phyloP scores from a whole-genome alignment of 2,113 vertebrate genomes.

The Ahaetulla prasina region DNA sequence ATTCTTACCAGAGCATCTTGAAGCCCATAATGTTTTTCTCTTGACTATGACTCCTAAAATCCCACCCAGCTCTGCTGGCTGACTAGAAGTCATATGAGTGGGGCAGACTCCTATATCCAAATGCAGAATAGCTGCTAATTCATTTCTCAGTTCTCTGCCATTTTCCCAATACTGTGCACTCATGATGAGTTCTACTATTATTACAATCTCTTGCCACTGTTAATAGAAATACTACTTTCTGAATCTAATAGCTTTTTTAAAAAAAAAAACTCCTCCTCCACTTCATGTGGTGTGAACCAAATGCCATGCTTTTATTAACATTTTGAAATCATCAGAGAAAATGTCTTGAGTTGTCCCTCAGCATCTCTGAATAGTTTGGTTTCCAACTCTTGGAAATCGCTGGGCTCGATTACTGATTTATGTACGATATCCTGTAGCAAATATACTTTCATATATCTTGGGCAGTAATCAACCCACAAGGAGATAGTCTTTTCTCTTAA shows the following conservation, averaged over 20 bases:
- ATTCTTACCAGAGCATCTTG: neutral
- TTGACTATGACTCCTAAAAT: neutral
- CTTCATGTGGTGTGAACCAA: neutral
- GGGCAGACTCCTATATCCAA: neutral
- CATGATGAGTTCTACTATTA: neutral
- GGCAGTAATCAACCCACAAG: neutral
- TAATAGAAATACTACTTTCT: neutral
- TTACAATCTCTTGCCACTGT: neutral
- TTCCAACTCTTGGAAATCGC: neutral
- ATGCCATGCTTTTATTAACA: neutral
- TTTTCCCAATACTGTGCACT: neutral
- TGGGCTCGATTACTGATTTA: neutral
- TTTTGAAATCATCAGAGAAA: neutral
- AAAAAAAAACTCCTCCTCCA: neutral
- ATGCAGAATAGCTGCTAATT: neutral
- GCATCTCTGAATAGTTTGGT: neutral
- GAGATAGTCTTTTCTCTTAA: neutral
- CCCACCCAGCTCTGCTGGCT: neutral
- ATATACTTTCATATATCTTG: neutral
- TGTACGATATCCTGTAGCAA: neutral
- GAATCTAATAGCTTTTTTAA: neutral
- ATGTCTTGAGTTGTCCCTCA: neutral
- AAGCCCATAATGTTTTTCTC: neutral
- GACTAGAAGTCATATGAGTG: neutral
- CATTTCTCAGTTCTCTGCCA: neutral